phyloP scores from a whole-genome alignment of 1,140 invertebrate species.

The Zaprionus kolodkinae region DNA sequence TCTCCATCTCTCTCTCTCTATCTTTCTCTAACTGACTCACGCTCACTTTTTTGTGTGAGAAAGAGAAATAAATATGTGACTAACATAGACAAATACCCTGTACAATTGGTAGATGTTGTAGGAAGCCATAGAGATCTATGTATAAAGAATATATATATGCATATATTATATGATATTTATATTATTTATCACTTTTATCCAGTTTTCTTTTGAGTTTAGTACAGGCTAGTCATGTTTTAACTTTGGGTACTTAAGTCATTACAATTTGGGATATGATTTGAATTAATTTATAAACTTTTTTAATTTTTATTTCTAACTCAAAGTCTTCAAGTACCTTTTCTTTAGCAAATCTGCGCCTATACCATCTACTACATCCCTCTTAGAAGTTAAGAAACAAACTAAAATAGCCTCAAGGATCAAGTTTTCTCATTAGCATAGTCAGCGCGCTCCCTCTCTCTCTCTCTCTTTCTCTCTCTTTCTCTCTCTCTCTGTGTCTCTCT shows the following conservation, averaged over 20 bases:
- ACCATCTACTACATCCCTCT: neutral
- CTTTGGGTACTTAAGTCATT: no score
- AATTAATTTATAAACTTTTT: neutral
- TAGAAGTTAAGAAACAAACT: neutral
- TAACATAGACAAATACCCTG: neutral
- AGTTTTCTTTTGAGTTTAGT: neutral
- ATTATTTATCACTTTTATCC: neutral
- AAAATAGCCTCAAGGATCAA: neutral
- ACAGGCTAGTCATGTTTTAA: no score
- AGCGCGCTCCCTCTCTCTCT: neutral
- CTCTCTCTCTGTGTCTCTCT: neutral
- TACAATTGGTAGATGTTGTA: neutral
- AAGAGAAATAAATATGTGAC: no score
- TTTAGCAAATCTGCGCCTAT: neutral
- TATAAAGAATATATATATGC: no score
- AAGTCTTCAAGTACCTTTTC: neutral
- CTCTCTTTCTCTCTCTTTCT: no score
- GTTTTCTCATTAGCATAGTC: slow-evolving; percentile 1
- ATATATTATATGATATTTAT: no score
- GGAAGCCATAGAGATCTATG: neutral
- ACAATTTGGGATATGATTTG: no score
- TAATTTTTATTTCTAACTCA: neutral
- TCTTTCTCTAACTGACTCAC: neutral
- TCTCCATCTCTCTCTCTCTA: neutral
- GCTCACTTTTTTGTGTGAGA: no score